These are phyloP conservation scores for Hemicrepidius hirtus DNA, from an alignment of 2,888 invertebrate species.

Conservation along the genomic window DNA sequence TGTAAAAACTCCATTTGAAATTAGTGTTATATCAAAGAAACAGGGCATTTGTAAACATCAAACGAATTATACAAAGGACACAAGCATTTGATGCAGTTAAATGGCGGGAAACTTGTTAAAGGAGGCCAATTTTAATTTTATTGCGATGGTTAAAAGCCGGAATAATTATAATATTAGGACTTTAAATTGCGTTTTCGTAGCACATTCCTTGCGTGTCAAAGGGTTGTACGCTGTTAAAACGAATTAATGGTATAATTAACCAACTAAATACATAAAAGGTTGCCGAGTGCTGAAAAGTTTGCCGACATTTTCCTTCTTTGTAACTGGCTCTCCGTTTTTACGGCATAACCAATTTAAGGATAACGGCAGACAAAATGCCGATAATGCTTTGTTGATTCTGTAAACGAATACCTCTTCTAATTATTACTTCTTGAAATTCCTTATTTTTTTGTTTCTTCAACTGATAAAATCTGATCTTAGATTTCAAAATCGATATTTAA, in stretches of 20 bases:
- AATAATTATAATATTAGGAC: conserved; percentile 69
- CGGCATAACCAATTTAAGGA: conserved; percentile 21
- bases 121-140: conserved; percentile 68
- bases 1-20: conserved; percentile 29
- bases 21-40: conserved; percentile 41
- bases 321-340: conserved; percentile 25
- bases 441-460: conserved; percentile 11
- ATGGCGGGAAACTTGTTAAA: conserved; percentile 61
- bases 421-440: conserved; percentile 10
- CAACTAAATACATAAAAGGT: conserved; percentile 50
- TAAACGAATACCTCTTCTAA: background rate
- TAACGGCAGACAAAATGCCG: conserved; percentile 16
- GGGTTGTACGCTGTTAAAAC: conserved; percentile 57
- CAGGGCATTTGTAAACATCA: conserved; percentile 59
- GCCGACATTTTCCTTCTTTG: conserved; percentile 33
- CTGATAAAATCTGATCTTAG: conserved; percentile 3
- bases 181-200: conserved; percentile 62
- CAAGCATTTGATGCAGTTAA: conserved; percentile 63
- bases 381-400: conserved; percentile 15
- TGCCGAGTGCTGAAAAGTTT: conserved; percentile 48
- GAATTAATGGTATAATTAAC: conserved; percentile 61
- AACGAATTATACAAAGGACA: conserved; percentile 57
- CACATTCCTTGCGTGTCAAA: conserved; percentile 64
- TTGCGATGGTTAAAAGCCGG: conserved; percentile 67
- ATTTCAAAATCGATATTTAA: conserved; percentile 1